Percentiles rank a stretch among this genome's conserved stretches.
Evolutionary conservation across 1,140 invertebrate genomes (phyloP).

Genomic region (Eriocheir sinensis): DNA sequence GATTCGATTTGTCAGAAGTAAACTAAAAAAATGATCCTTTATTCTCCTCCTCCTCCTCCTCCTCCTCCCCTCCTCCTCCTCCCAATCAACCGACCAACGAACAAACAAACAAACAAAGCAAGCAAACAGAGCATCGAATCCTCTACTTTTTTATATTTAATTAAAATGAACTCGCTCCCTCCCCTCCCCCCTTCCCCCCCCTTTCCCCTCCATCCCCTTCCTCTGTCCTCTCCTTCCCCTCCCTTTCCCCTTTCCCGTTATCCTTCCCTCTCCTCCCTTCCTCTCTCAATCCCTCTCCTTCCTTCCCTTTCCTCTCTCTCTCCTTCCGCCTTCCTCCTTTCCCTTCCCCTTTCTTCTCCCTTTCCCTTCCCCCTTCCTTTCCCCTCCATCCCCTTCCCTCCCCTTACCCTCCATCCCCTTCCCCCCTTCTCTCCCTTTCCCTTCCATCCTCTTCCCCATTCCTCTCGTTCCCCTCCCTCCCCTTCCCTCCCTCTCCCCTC

Average conservation of each 20-base stretch:
- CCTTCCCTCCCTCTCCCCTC: neutral
- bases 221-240: neutral
- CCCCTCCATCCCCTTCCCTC: neutral
- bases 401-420: neutral
- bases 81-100: neutral
- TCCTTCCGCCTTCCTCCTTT: neutral
- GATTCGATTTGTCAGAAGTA: neutral
- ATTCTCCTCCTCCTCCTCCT: slow-evolving; percentile 33
- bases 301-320: slow-evolving; percentile 20
- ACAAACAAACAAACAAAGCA: neutral
- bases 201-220: neutral
- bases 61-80: slow-evolving; percentile 27
- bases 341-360: too few species aligned
- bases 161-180: neutral
- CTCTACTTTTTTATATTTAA: neutral
- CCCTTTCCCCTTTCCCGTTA: neutral
- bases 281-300: slow-evolving; percentile 2
- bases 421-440: neutral
- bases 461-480: neutral
- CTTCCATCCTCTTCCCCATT: neutral
- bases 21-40: neutral
- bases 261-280: neutral
- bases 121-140: neutral
- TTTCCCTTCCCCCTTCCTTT: too few species aligned
- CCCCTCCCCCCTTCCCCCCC: too few species aligned